A percentile compares a stretch with the other conserved stretches of the same genome.
These are phyloP conservation scores for Ceratosolen solmsi DNA, from an alignment of 1,140 invertebrate species.

Conservation along the genomic window DNA sequence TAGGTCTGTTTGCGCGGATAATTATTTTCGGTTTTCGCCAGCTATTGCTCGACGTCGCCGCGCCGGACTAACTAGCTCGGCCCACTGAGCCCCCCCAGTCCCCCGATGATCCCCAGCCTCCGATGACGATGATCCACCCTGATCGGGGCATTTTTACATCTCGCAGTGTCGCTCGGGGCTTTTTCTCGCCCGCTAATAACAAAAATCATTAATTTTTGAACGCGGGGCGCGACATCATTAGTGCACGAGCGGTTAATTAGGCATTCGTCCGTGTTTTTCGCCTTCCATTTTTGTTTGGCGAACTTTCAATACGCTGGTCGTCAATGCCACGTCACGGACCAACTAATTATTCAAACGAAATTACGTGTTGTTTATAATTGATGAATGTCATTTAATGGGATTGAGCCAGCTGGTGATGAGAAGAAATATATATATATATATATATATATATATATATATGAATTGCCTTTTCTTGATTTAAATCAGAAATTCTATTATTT, in stretches of 20 bases:
- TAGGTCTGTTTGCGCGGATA: conserved; percentile 64
- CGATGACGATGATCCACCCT: neutral
- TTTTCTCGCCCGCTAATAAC: neutral
- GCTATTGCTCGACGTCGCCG: conserved; percentile 58
- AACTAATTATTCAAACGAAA: neutral
- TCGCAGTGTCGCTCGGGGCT: neutral
- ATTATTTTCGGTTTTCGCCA: conserved; percentile 68
- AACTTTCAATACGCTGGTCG: neutral
- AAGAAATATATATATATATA: too few species aligned
- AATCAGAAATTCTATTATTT: neutral
- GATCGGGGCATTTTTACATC: neutral
- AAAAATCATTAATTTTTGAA: neutral
- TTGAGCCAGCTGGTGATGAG: neutral
- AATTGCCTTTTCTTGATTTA: neutral
- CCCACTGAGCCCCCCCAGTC: too few species aligned
- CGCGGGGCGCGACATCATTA: neutral
- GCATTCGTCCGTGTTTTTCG: neutral
- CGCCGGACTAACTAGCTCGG: neutral
- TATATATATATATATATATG: too few species aligned
- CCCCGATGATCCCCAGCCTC: too few species aligned
- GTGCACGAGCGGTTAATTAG: neutral
- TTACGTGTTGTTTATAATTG: neutral
- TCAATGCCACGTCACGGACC: neutral
- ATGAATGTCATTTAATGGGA: neutral
- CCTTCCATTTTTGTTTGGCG: neutral